phyloP scores from a whole-genome alignment of 2,113 vertebrate genomes.

The Amblyornis subalaris region DNA sequence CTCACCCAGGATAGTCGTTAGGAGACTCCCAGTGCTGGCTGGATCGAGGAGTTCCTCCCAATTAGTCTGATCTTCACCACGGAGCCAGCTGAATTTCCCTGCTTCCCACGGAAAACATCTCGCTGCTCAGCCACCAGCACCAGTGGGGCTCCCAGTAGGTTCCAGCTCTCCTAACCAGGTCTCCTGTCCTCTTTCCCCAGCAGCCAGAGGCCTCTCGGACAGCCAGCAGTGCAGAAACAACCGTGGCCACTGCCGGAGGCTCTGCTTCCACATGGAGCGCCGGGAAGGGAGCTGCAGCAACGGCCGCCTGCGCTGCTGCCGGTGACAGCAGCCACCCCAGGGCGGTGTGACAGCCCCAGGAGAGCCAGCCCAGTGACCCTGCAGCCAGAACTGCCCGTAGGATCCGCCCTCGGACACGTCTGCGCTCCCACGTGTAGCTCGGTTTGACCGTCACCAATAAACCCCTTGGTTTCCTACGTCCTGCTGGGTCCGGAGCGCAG shows the following conservation, averaged over 20 bases:
- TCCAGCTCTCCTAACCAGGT: not conserved
- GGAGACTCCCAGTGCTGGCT: not conserved
- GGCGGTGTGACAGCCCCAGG: not conserved
- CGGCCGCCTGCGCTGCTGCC: slow-evolving; percentile 44
- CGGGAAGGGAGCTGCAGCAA: slow-evolving; percentile 43
- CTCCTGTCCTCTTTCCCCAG: not conserved
- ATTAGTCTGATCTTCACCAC: not conserved
- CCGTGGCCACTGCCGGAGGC: slow-evolving; percentile 42
- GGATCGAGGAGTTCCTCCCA: not conserved
- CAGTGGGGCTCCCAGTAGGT: not conserved
- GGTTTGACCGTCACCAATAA: not conserved
- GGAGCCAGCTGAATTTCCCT: not conserved
- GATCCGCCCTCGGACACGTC: not conserved
- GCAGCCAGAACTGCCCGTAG: accelerated
- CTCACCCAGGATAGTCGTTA: accelerated
- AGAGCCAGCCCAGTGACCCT: not conserved
- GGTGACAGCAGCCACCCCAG: not conserved
- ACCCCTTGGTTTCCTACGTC: not conserved
- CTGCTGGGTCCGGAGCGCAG: not conserved
- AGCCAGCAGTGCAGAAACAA: slow-evolving; percentile 21
- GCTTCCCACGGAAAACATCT: accelerated
- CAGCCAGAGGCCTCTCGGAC: not conserved
- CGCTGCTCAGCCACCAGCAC: not conserved
- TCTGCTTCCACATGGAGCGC: slow-evolving; percentile 60
- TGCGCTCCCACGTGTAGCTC: accelerated